These are phyloP conservation scores for Allygus modestus DNA, from an alignment of 2,888 invertebrate genomes.

Conservation along the genomic window DNA sequence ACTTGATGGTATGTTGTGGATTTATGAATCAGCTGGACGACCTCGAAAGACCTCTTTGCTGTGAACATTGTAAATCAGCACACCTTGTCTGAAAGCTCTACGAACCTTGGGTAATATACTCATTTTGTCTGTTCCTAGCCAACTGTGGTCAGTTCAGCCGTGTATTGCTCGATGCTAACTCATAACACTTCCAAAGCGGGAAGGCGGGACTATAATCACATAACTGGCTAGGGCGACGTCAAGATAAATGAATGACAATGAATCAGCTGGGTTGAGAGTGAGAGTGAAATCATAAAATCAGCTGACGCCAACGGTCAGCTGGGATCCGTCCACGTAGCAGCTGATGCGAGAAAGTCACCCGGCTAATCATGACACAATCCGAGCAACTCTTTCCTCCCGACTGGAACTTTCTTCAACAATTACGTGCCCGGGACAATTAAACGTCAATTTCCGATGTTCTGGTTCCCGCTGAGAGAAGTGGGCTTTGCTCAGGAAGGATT, in stretches of 20 bases:
- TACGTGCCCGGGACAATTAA: slow-evolving; percentile 19
- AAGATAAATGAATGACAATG: not conserved
- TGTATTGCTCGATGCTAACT: no score
- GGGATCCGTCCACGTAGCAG: slow-evolving; percentile 18
- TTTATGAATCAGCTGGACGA: no score
- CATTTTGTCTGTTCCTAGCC: no score
- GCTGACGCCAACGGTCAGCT: slow-evolving; percentile 2
- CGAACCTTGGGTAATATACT: no score
- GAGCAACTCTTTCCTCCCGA: slow-evolving; percentile 4
- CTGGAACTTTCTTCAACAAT: slow-evolving; percentile 26
- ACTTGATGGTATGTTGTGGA: no score
- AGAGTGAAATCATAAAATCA: slow-evolving; percentile 33
- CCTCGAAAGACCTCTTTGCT: no score
- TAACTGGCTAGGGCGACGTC: not conserved
- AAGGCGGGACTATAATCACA: no score
- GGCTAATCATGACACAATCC: slow-evolving; percentile 34
- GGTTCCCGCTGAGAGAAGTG: slow-evolving; percentile 4
- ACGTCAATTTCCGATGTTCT: slow-evolving; percentile 13
- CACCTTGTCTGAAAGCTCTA: no score
- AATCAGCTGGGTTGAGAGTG: slow-evolving; percentile 15
- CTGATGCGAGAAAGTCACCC: slow-evolving; percentile 43
- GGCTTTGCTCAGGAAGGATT: not conserved
- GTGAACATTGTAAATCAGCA: no score
- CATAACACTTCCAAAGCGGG: no score
- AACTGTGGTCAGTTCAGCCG: no score